Evolutionary conservation across 2,113 vertebrate genomes (phyloP).

Genomic region (Oreochromis spilurus): DNA sequence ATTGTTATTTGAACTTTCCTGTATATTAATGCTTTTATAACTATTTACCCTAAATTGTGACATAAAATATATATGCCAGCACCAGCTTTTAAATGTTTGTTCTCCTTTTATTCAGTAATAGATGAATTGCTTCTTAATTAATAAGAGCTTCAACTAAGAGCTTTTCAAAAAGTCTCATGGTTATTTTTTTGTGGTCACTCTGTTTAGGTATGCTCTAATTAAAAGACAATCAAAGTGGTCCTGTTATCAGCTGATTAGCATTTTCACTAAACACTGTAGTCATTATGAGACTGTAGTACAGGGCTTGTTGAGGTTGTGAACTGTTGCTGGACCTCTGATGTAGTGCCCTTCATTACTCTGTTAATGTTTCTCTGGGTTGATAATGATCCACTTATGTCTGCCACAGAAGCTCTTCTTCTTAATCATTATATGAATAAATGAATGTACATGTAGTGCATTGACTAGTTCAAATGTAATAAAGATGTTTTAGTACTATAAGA

Average conservation of each 20-base stretch:
- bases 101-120: not conserved
- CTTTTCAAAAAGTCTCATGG: constrained; percentile 40
- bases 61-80: not conserved
- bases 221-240: constrained; percentile 38
- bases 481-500: not conserved
- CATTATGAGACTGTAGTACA: not conserved
- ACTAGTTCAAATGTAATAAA: not conserved
- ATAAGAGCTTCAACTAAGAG: constrained; percentile 17
- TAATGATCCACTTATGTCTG: constrained; percentile 6
- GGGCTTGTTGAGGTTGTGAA: constrained; percentile 5
- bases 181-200: constrained; percentile 27
- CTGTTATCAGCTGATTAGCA: constrained; percentile 12
- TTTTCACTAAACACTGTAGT: constrained; percentile 5
- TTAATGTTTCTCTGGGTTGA: not conserved
- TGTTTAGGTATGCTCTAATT: constrained; percentile 51
- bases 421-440: not conserved
- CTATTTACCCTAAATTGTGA: not conserved
- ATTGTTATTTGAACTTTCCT: constrained; percentile 15
- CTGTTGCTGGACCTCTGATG: constrained; percentile 4
- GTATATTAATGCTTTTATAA: not conserved
- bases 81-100: not conserved
- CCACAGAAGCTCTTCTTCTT: not conserved
- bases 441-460: not conserved
- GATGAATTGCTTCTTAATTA: constrained; percentile 40
- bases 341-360: not conserved